Evolutionary conservation across 2,797 vertebrate species (phyloP).

Genomic region (Ficedula albicollis): DNA sequence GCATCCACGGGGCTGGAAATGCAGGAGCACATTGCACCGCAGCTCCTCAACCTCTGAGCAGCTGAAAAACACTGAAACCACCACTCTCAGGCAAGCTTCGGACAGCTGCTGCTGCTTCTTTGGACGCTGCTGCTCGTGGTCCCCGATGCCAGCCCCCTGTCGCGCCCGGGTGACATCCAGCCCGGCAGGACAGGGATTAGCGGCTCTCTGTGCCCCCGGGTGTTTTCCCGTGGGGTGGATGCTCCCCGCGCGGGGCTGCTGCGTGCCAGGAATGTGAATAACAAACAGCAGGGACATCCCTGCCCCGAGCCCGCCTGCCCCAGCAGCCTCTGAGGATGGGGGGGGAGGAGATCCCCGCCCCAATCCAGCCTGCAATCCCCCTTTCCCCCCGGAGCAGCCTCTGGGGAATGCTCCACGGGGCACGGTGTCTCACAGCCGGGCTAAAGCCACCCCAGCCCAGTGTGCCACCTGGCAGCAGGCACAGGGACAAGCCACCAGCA

Average conservation of each 20-base stretch:
- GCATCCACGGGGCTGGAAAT: fast-evolving
- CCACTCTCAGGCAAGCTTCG: fast-evolving
- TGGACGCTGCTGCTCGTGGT: fast-evolving
- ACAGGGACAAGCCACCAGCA: neutral
- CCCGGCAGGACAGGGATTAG: neutral
- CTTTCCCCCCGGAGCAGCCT: neutral
- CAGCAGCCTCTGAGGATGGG: neutral
- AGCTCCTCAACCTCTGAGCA: neutral
- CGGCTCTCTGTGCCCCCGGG: neutral
- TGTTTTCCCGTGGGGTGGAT: neutral
- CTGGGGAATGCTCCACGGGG: neutral
- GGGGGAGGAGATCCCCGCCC: neutral
- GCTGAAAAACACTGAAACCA: fast-evolving
- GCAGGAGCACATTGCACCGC: neutral
- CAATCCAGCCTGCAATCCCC: neutral
- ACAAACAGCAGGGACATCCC: neutral
- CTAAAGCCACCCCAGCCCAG: neutral
- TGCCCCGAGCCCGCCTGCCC: neutral
- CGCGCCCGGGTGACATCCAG: neutral
- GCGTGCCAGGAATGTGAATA: conserved; percentile 21
- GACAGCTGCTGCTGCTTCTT: neutral
- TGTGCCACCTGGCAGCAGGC: neutral
- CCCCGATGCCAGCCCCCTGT: neutral
- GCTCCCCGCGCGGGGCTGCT: neutral
- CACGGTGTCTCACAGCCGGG: too few relatives aligned